Conservation (phyloP, 2,888 invertebrate species). For the Cheilosia variabilis region DNA sequence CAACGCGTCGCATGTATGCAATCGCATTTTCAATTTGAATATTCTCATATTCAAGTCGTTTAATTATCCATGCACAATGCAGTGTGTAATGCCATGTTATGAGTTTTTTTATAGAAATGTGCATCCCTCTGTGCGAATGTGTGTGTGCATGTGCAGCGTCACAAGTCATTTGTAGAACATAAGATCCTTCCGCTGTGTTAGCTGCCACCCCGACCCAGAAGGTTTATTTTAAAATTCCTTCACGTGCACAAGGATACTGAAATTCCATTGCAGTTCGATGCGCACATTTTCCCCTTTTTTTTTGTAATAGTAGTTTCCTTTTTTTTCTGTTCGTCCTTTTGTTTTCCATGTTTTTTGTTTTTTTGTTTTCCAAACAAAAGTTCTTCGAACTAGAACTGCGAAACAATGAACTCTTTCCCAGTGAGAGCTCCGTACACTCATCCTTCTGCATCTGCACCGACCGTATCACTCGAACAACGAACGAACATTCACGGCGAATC, state of each 20-base stretch:
- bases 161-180: constrained; percentile 74
- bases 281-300: constrained; percentile 66
- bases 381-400: constrained; percentile 70
- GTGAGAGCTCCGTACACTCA: constrained; percentile 20
- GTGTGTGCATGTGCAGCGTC: constrained; percentile 67
- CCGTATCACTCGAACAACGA: constrained; percentile 16
- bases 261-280: constrained; percentile 75
- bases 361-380: constrained; percentile 64
- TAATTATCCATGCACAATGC: constrained; percentile 74
- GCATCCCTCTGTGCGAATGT: not conserved
- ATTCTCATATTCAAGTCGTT: constrained; percentile 69
- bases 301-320: constrained; percentile 15
- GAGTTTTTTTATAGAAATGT: not conserved
- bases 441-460: constrained; percentile 1
- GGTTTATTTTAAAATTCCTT: constrained; percentile 72
- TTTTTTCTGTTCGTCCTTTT: constrained; percentile 31
- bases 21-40: constrained; percentile 70
- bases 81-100: constrained; percentile 30
- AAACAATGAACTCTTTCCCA: constrained; percentile 67
- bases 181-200: constrained; percentile 65
- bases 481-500: constrained; percentile 61
- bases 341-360: constrained; percentile 2
- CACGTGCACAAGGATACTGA: constrained; percentile 73
- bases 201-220: constrained; percentile 10
- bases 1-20: constrained; percentile 46